These are phyloP conservation scores for Zonotrichia leucophrys DNA, from an alignment of 2,113 vertebrate genomes.

Conservation along the genomic window DNA sequence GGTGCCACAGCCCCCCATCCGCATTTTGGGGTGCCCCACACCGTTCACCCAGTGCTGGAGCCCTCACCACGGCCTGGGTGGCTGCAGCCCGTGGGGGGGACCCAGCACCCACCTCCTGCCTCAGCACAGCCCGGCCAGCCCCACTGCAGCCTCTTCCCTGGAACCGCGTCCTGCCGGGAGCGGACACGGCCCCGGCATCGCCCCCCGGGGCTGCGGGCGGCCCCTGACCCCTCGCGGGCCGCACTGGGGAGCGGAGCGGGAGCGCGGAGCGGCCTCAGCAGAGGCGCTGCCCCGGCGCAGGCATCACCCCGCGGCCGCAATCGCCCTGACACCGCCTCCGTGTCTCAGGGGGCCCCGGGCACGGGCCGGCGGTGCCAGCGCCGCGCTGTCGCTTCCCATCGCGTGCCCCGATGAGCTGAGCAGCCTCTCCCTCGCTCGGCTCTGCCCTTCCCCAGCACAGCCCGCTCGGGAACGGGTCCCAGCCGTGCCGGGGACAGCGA, in stretches of 20 bases:
- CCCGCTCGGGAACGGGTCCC: accelerated
- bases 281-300: accelerated
- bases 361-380: background rate
- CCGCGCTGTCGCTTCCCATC: background rate
- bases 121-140: background rate
- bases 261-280: background rate
- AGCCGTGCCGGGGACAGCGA: accelerated
- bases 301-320: background rate
- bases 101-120: background rate
- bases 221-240: accelerated
- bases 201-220: accelerated
- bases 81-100: accelerated
- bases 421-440: background rate
- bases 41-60: background rate
- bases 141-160: background rate
- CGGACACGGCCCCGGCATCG: accelerated
- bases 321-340: background rate
- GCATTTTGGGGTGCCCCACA: background rate
- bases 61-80: background rate
- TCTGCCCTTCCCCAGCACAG: background rate
- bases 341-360: background rate
- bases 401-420: background rate
- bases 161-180: accelerated
- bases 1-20: background rate
- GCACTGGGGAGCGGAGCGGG: accelerated